These are phyloP conservation scores for Heliconius ismenius DNA, from an alignment of 2,888 invertebrate species.

Conservation along the genomic window DNA sequence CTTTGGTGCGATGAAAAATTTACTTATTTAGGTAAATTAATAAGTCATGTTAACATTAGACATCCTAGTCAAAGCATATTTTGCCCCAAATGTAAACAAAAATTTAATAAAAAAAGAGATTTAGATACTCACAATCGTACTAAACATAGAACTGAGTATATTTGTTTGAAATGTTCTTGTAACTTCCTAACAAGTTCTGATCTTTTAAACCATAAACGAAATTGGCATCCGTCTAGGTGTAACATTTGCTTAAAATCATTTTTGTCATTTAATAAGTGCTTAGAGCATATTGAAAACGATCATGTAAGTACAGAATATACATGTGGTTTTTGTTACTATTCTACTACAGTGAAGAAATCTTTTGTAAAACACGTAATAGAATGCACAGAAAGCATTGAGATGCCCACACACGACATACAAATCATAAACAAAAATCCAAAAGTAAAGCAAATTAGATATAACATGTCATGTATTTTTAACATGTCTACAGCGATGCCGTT, in stretches of 20 bases:
- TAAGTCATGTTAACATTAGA: conserved; percentile 59
- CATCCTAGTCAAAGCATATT: conserved; percentile 64
- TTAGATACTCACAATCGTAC: conserved; percentile 60
- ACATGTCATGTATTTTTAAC: conserved; percentile 63
- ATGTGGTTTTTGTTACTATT: conserved; percentile 60
- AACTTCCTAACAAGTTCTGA: conserved; percentile 52
- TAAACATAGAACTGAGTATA: conserved; percentile 51
- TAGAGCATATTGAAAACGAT: conserved; percentile 59
- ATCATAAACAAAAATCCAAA: conserved; percentile 49
- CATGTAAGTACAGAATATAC: conserved; percentile 50
- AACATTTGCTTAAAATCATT: conserved; percentile 63
- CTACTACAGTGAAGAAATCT: conserved; percentile 51
- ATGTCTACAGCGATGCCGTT: conserved; percentile 70
- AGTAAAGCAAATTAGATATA: conserved; percentile 58
- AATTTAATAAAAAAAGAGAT: conserved; percentile 65
- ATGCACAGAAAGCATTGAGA: conserved; percentile 35
- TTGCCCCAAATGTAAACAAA: conserved; percentile 63
- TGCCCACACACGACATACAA: conserved; percentile 9
- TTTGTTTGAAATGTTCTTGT: conserved; percentile 52
- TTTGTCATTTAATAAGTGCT: conserved; percentile 52
- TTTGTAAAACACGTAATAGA: conserved; percentile 32
- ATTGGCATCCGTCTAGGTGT: conserved; percentile 58
- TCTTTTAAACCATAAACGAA: conserved; percentile 56
- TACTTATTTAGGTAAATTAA: conserved; percentile 59
- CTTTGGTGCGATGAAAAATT: conserved; percentile 62